These are phyloP conservation scores for Limulus polyphemus DNA, from an alignment of 2,888 invertebrate species.

Conservation along the genomic window DNA sequence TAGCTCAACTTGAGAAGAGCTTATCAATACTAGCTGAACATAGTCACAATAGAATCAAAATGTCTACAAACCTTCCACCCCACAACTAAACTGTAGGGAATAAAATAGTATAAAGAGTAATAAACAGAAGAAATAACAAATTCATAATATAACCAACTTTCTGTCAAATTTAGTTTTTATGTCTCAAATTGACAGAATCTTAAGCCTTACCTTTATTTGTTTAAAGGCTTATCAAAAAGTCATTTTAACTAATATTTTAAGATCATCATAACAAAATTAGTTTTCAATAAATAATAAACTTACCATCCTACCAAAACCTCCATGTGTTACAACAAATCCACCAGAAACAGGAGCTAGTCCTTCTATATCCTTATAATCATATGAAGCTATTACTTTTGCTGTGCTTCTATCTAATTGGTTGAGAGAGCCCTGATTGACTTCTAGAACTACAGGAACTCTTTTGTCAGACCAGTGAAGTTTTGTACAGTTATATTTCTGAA, in stretches of 20 bases:
- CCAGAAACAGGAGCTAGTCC: conserved; percentile 63
- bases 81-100: too few species aligned
- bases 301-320: conserved; percentile 72
- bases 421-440: conserved; percentile 80
- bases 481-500: conserved; percentile 48
- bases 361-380: conserved; percentile 73
- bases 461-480: conserved; percentile 97
- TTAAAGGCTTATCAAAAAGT: too few species aligned
- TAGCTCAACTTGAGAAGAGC: too few species aligned
- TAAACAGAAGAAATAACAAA: too few species aligned
- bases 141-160: too few species aligned
- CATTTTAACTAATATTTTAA: conserved; percentile 1
- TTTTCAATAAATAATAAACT: conserved; percentile 25
- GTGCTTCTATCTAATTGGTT: conserved; percentile 84
- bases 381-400: conserved; percentile 64
- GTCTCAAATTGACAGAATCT: too few species aligned
- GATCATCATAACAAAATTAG: conserved; percentile 5
- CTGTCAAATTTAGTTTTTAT: too few species aligned
- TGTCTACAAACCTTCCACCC: too few species aligned
- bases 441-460: conserved; percentile 69
- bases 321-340: conserved; percentile 80
- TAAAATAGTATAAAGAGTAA: too few species aligned
- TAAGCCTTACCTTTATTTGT: too few species aligned
- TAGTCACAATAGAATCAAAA: too few species aligned
- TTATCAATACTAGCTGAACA: too few species aligned